Evolutionary conservation across 2,797 vertebrate genomes (phyloP), one percentile per base, ranked within the genome.

Genomic region (Lindbergichthys nudifrons): DNA sequence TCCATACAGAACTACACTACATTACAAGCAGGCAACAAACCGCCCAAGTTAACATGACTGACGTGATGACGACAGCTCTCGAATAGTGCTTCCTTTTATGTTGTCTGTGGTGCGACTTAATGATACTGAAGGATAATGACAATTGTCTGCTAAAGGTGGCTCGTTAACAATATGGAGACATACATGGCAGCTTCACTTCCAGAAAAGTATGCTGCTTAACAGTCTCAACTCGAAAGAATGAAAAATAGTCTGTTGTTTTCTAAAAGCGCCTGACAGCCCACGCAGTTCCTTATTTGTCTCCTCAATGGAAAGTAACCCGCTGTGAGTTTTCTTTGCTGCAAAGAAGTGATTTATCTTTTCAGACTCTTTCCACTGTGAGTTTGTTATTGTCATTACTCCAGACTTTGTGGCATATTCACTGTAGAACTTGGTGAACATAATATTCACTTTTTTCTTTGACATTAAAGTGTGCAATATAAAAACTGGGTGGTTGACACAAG

Each of bases 91-190:
- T 39, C 39, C 68, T 69, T 78, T 82, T 18, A 59, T 62, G 65
- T 48, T 14, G 60, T 64, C 75, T 74, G 74, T 46, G 75, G 75
- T 63, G 78, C 1, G 43, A 67, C 59, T 47, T 71, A 85, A 89
- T 84, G 58, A 85, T 61, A 88, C 5, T 74, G 57, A 80, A 41
- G 12, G 9, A 75, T 70, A 52, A 84, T 67, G 80, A 69, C 50
- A 58, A 77, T 13, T 78, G 77, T 88, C 80, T 74, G 64, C 59
- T 58, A 2, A n/a, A 61, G 84, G 78, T 47, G 60, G 46, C 75
- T 62, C 10, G 54, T 65, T 56, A 62, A 26, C 30, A 69, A 66
- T 70, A 48, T 18, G 19, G 23, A 69, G 52, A 59, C 63, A 36
- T 69, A 61, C 3, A 52, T 32, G 26, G 51, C 46, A 47, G 61